Conservation (phyloP, 2,888 invertebrate genomes). For the Cheilosia vulpina region DNA sequence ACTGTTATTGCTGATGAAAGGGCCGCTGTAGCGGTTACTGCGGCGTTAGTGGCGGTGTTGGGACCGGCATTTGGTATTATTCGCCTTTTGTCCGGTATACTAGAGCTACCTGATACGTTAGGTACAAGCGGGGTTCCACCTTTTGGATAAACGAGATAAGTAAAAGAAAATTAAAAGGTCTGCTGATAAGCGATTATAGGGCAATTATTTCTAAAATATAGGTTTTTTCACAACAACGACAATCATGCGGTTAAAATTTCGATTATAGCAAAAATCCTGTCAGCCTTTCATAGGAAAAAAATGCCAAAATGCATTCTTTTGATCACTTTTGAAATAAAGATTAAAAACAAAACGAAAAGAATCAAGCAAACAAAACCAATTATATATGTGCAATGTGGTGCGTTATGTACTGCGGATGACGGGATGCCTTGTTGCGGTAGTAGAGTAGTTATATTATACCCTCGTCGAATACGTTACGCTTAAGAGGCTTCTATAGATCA, state of each 20-base stretch:
- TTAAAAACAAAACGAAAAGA: slow-evolving; percentile 9
- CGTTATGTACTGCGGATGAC: not conserved
- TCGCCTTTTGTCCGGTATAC: slow-evolving; percentile 76
- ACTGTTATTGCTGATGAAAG: slow-evolving; percentile 77
- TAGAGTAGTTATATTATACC: too few species aligned
- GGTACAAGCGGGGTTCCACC: slow-evolving; percentile 85
- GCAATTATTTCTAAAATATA: slow-evolving; percentile 18
- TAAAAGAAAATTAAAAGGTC: slow-evolving; percentile 21
- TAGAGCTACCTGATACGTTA: slow-evolving; percentile 76
- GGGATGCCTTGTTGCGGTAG: too few species aligned
- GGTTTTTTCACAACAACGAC: slow-evolving; percentile 56
- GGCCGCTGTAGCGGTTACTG: slow-evolving; percentile 65
- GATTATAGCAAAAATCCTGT: slow-evolving; percentile 41
- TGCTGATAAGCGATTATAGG: not conserved
- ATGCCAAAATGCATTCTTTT: slow-evolving; percentile 51
- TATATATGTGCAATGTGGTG: slow-evolving; percentile 13
- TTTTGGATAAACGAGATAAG: slow-evolving; percentile 77
- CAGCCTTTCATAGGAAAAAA: slow-evolving; percentile 14
- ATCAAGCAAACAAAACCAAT: slow-evolving; percentile 24
- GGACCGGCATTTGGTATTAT: slow-evolving; percentile 76
- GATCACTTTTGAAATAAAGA: slow-evolving; percentile 12
- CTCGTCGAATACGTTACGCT: too few species aligned
- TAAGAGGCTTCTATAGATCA: too few species aligned
- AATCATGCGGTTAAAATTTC: slow-evolving; percentile 55
- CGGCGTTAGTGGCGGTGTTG: slow-evolving; percentile 74